These are phyloP conservation scores for Xenus cinereus DNA, from an alignment of 2,113 vertebrate genomes.

Conservation along the genomic window DNA sequence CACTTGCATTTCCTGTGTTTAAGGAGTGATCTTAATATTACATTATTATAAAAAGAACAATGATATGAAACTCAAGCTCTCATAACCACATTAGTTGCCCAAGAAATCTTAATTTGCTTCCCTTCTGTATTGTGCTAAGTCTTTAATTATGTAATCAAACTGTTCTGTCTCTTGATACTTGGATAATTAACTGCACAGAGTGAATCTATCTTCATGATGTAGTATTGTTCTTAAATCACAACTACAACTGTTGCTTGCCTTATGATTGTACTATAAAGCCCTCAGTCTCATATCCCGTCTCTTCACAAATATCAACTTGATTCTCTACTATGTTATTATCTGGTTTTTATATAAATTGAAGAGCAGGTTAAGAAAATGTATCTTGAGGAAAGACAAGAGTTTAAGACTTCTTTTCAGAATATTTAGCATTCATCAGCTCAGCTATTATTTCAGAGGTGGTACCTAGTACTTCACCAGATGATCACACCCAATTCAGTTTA, in stretches of 20 bases:
- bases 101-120: background rate
- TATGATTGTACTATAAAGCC: background rate
- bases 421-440: background rate
- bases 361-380: background rate
- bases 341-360: background rate
- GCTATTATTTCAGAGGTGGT: background rate
- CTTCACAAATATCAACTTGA: background rate
- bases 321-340: background rate
- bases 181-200: background rate
- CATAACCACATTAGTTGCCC: background rate
- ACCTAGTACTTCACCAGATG: background rate
- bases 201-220: background rate
- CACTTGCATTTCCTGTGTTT: conserved; percentile 56
- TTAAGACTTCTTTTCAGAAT: background rate
- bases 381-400: background rate
- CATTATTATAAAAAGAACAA: conserved; percentile 16
- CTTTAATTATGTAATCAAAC: background rate
- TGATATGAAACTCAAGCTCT: background rate
- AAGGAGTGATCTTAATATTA: background rate
- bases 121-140: background rate
- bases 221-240: background rate
- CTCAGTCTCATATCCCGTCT: background rate
- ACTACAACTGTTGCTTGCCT: background rate
- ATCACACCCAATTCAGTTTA: background rate
- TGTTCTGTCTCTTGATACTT: background rate